Conservation (phyloP, 2,113 vertebrate genomes). For the Ginglymostoma cirratum region DNA sequence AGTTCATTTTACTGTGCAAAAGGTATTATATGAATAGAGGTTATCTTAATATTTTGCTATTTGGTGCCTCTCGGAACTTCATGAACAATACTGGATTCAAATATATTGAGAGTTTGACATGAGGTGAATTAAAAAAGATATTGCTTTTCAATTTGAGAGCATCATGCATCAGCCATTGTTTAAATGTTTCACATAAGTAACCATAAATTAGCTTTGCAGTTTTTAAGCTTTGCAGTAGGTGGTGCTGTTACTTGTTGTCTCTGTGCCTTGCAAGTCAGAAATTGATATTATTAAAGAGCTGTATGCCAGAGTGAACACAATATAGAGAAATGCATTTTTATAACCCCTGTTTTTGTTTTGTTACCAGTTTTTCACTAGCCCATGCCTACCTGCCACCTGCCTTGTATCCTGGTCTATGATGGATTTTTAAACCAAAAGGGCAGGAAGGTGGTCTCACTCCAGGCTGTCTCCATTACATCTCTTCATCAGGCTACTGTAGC, state of each 20-base stretch:
- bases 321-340: not conserved
- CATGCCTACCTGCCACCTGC: not conserved
- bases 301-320: not conserved
- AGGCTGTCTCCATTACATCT: not conserved
- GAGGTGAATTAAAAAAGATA: not conserved
- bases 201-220: not conserved
- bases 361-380: not conserved
- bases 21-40: not conserved
- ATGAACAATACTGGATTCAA: not conserved
- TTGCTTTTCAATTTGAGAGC: not conserved
- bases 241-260: not conserved
- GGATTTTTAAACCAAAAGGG: not conserved
- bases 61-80: not conserved
- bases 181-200: not conserved
- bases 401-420: not conserved
- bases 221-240: not conserved
- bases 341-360: not conserved
- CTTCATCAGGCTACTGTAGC: slow-evolving; percentile 40
- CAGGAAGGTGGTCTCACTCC: not conserved
- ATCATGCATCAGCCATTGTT: not conserved
- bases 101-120: not conserved
- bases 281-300: not conserved
- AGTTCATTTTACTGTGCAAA: not conserved
- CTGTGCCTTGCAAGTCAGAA: not conserved
- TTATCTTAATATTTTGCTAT: not conserved